Evolutionary conservation across 2,888 invertebrate genomes (phyloP).

Genomic region (Catonia carolina): DNA sequence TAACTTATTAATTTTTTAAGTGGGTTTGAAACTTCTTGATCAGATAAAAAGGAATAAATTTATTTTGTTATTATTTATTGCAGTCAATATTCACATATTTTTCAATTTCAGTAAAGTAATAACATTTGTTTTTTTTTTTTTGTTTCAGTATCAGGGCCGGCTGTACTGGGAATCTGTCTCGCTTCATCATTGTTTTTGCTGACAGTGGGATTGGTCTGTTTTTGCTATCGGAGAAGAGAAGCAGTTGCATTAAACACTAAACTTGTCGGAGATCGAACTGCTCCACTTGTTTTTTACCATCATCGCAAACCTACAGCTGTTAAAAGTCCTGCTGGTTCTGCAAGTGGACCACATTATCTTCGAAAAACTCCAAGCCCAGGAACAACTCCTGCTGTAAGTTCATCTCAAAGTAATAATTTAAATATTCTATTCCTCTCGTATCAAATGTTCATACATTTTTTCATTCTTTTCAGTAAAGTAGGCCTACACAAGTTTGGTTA

Average conservation of each 20-base stretch:
- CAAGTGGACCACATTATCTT: slow-evolving; percentile 63
- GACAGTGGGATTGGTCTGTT: slow-evolving; percentile 55
- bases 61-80: too few species aligned
- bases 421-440: not conserved
- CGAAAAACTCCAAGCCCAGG: slow-evolving; percentile 92
- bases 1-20: too few species aligned
- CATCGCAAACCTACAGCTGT: slow-evolving; percentile 72
- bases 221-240: slow-evolving; percentile 56
- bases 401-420: not conserved
- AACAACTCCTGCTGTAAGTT: slow-evolving; percentile 51
- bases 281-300: slow-evolving; percentile 41
- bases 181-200: slow-evolving; percentile 54
- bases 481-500: too few species aligned
- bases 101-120: too few species aligned
- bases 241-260: slow-evolving; percentile 37
- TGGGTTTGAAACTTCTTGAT: too few species aligned
- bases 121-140: slow-evolving; percentile 8
- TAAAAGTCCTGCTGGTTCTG: slow-evolving; percentile 74
- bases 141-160: slow-evolving; percentile 49
- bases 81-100: too few species aligned
- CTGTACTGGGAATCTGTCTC: slow-evolving; percentile 56
- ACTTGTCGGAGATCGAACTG: slow-evolving; percentile 40
- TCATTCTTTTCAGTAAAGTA: too few species aligned
- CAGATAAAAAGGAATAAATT: too few species aligned
- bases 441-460: too few species aligned